These are phyloP conservation scores for Hetaerina titia DNA, from an alignment of 2,888 invertebrate genomes.

Conservation along the genomic window DNA sequence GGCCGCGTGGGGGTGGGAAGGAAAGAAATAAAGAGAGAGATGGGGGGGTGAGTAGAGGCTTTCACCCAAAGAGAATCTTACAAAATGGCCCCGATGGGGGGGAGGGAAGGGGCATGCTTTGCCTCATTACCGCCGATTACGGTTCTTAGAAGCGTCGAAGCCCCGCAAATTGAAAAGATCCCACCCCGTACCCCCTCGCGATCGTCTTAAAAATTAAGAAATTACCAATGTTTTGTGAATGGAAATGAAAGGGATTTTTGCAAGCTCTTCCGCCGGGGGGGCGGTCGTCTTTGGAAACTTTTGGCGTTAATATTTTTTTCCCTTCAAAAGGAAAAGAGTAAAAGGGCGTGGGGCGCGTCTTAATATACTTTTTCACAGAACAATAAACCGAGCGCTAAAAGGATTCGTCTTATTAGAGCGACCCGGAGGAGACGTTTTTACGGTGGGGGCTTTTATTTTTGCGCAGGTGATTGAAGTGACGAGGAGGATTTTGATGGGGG, in stretches of 20 bases:
- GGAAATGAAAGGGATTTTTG: not conserved
- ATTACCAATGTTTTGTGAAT: slow-evolving; percentile 26
- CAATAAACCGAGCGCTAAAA: slow-evolving; percentile 22
- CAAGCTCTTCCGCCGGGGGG: not conserved
- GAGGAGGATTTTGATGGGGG: not conserved
- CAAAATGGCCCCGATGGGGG: not conserved
- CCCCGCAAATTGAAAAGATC: slow-evolving; percentile 30
- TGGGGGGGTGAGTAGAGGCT: not conserved
- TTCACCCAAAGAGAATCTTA: slow-evolving; percentile 13
- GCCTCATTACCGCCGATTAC: slow-evolving; percentile 27
- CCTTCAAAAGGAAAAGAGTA: not conserved
- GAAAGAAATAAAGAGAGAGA: too few relatives aligned
- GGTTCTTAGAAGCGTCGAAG: slow-evolving; percentile 19
- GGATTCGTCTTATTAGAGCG: slow-evolving; percentile 13
- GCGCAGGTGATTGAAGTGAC: not conserved
- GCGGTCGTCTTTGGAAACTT: not conserved
- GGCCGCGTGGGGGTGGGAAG: not conserved
- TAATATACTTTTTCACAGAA: slow-evolving; percentile 14
- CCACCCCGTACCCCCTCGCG: not conserved
- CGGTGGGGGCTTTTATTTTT: not conserved
- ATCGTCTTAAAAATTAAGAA: slow-evolving; percentile 32
- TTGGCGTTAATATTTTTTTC: not conserved
- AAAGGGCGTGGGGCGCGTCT: not conserved
- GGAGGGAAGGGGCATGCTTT: not conserved
- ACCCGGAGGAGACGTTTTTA: not conserved